Conservation (phyloP, 2,113 vertebrate species). For the Grus americana region DNA sequence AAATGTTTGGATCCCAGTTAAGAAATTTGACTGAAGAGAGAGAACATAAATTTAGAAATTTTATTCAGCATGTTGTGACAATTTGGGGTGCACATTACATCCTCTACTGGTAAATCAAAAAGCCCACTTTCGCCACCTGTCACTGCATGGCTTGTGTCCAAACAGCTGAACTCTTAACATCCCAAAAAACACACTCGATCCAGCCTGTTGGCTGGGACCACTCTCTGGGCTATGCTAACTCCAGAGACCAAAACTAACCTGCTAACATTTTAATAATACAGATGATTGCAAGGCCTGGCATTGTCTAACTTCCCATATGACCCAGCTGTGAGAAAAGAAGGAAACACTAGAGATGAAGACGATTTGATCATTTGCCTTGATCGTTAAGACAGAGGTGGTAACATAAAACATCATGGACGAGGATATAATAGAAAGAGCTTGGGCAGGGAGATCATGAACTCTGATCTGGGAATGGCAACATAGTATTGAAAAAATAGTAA, state of each 20-base stretch:
- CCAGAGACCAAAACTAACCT: background rate
- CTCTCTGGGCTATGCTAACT: background rate
- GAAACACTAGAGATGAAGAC: background rate
- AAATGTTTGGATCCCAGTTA: background rate
- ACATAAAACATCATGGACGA: background rate
- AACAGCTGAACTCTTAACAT: background rate
- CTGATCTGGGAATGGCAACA: background rate
- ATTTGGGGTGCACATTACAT: background rate
- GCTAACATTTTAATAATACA: background rate
- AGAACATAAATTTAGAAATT: background rate
- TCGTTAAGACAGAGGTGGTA: background rate
- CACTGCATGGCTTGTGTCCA: background rate
- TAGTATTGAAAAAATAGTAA: background rate
- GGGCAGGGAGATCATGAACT: background rate
- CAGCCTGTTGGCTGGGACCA: background rate
- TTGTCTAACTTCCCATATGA: background rate
- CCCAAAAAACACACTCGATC: background rate
- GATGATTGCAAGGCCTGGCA: accelerated
- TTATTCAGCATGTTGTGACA: background rate
- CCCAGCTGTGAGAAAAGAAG: background rate
- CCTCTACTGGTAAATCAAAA: background rate
- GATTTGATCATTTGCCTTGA: background rate
- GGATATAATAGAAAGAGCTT: background rate
- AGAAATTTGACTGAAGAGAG: background rate
- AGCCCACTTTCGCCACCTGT: background rate